phyloP scores from a whole-genome alignment of 2,113 vertebrate genomes.

The Mugil cephalus region DNA sequence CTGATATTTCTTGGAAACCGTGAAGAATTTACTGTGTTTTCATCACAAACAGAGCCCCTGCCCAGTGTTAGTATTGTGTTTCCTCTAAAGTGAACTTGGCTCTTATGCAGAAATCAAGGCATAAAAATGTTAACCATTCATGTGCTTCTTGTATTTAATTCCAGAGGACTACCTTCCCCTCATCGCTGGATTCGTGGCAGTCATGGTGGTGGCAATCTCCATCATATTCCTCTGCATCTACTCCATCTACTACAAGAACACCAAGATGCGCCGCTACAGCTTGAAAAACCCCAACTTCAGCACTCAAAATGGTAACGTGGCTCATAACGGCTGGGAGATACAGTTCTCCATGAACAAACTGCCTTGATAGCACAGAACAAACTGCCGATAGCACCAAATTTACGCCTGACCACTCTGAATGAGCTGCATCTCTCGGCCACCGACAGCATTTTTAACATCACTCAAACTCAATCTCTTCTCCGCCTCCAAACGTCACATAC shows the following conservation, averaged over 20 bases:
- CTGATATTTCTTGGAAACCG: not conserved
- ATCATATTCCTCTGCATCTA: constrained; percentile 80
- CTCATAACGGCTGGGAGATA: constrained; percentile 77
- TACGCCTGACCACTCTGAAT: constrained; percentile 24
- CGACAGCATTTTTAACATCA: constrained; percentile 6
- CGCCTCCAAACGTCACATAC: not conserved
- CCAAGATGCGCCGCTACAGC: constrained; percentile 81
- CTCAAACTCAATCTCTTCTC: not conserved
- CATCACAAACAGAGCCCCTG: no score
- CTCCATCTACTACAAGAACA: constrained; percentile 87
- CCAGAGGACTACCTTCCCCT: constrained; percentile 85
- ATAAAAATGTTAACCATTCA: not conserved
- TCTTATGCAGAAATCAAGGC: no score
- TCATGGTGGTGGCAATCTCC: constrained; percentile 76
- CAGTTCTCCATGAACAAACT: constrained; percentile 81
- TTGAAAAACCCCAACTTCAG: constrained; percentile 76
- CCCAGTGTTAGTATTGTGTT: no score
- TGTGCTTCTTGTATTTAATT: constrained; percentile 24
- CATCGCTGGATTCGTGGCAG: constrained; percentile 81
- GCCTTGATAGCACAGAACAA: constrained; percentile 47
- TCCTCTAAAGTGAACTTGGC: no score
- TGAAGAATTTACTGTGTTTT: no score
- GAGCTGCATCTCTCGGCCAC: constrained; percentile 29
- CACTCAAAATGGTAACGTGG: constrained; percentile 73
- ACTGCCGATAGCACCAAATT: constrained; percentile 12